phyloP scores from a whole-genome alignment of 1,140 invertebrate genomes.

The Dryas iulia region DNA sequence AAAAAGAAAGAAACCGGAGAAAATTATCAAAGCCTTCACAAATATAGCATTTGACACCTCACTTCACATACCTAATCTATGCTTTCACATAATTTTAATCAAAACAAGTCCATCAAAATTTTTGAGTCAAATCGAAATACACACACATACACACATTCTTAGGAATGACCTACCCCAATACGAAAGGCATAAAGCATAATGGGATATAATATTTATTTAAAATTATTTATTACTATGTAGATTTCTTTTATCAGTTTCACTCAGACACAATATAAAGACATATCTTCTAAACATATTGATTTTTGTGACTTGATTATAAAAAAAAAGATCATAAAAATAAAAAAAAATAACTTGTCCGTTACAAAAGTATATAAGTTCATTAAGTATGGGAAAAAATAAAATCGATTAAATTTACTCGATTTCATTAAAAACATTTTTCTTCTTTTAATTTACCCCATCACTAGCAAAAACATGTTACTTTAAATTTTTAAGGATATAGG shows the following conservation, averaged over 20 bases:
- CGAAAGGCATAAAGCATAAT: background rate
- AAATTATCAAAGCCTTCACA: too few species aligned
- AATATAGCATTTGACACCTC: background rate
- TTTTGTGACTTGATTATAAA: background rate
- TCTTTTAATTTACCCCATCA: too few species aligned
- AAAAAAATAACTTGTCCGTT: background rate
- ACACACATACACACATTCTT: background rate
- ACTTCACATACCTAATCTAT: background rate
- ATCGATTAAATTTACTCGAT: too few species aligned
- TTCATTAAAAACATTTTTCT: too few species aligned
- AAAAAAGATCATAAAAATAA: background rate
- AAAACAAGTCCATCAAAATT: background rate
- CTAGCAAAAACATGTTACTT: too few species aligned
- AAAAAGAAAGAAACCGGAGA: too few species aligned
- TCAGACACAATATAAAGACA: too few species aligned
- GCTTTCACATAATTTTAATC: background rate
- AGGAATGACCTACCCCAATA: background rate
- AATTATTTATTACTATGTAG: background rate
- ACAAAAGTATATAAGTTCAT: background rate
- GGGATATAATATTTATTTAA: background rate
- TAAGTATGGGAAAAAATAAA: background rate
- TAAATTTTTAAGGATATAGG: too few species aligned
- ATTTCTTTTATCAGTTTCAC: background rate
- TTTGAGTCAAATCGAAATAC: background rate
- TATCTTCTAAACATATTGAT: background rate